Evolutionary conservation across 2,888 invertebrate species (phyloP), one percentile per base, ranked within the genome.

Genomic region (Caenorhabditis afra): DNA sequence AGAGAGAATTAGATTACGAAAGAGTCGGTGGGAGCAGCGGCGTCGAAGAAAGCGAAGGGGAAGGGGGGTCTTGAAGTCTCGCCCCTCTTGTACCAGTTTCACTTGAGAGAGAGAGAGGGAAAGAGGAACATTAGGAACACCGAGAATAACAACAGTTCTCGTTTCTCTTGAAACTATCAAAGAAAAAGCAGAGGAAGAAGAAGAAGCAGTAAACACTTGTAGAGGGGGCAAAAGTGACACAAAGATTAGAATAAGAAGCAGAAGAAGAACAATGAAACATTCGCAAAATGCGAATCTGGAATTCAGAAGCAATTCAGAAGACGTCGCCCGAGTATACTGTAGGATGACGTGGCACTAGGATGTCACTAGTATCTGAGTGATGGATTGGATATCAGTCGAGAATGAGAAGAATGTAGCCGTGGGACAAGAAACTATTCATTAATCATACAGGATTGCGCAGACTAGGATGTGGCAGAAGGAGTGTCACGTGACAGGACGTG

Each of bases 121-220:
- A 7, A 29, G 29, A 29, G 29, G 29, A 29, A 29, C 29, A 62
- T 55, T 55, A 71, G 49, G 61, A 55, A 53, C 47, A 53, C 20
- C 45, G 61, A 29, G 29, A 52, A 62, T 57, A 71, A 64, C 62
- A 71, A 58, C 61, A 71, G 45, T 41, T 58, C 49, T 66, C 37
- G 14, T 39, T 53, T 52, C 53, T 53, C 53, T 53, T 68, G 68
- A 68, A 68, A 71, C 62, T 62, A 71, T 62, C 62, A 64, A 58
- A 61, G 16, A 39, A 41, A 29, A 29, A 29, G 29, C 29, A 49
- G 49, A 29, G 18, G 37, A 23, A 22, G 29, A 37, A 16, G 16
- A 20, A 47, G 62, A 50, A 41, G 58, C 44, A 45, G 45, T 23
- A 41, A 53, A 44, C 35, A 66, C 49, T 57, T 49, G 12, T 45